Evolutionary conservation across 2,888 invertebrate genomes (phyloP).

Genomic region (Dioctria rufipes): DNA sequence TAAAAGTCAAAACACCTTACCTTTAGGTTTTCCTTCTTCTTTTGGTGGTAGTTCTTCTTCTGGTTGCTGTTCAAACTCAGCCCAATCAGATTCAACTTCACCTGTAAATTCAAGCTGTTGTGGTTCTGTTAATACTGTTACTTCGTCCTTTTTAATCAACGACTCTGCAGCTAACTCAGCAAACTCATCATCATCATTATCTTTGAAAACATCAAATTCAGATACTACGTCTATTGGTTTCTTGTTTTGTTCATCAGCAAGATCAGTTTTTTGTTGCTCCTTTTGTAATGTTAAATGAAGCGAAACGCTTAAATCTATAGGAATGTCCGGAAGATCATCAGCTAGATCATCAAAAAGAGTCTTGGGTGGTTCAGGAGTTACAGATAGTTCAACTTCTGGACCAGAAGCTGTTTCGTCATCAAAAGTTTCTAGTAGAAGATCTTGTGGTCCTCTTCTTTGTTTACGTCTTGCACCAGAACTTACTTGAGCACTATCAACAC

Average conservation of each 20-base stretch:
- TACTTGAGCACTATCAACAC: conserved; percentile 82
- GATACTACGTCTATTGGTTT: conserved; percentile 68
- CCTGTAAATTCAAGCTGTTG: conserved; percentile 73
- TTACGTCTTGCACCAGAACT: conserved; percentile 72
- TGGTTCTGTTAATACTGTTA: conserved; percentile 70
- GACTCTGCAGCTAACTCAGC: conserved; percentile 85
- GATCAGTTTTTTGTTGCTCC: conserved; percentile 66
- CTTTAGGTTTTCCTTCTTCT: conserved; percentile 66
- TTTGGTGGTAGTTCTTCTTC: conserved; percentile 71
- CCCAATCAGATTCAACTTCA: conserved; percentile 75
- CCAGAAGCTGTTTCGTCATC: conserved; percentile 72
- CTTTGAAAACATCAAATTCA: conserved; percentile 76
- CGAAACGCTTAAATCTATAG: conserved; percentile 81
- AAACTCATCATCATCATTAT: conserved; percentile 82
- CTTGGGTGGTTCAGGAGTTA: conserved; percentile 69
- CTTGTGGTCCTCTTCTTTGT: conserved; percentile 77
- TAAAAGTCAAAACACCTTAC: conserved; percentile 64
- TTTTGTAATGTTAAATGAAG: conserved; percentile 74
- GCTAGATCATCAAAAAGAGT: conserved; percentile 84
- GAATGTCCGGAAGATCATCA: conserved; percentile 78
- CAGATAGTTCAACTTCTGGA: conserved; percentile 62
- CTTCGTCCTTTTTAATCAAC: conserved; percentile 75
- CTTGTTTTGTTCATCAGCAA: conserved; percentile 62
- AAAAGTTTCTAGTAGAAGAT: conserved; percentile 79
- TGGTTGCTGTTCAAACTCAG: conserved; percentile 76